Conservation (phyloP, 2,113 vertebrate genomes). For the Petrocephalus microphthalmus region DNA sequence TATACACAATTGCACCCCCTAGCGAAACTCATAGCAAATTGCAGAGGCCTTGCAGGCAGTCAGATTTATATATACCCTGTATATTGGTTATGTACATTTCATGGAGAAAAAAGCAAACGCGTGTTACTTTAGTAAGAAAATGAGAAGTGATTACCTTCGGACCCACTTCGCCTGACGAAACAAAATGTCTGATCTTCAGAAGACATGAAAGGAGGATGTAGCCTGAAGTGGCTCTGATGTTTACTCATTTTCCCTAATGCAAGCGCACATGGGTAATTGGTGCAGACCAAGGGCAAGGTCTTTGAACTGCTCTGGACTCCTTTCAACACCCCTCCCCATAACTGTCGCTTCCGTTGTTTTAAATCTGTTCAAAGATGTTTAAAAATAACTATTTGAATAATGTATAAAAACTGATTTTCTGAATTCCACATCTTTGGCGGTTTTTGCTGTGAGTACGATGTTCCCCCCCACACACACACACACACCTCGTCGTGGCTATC, state of each 20-base stretch:
- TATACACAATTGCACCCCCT: neutral
- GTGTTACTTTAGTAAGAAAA: neutral
- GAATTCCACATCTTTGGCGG: neutral
- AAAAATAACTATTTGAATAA: neutral
- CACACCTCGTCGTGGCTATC: too few species aligned
- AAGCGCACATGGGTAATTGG: neutral
- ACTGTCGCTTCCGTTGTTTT: neutral
- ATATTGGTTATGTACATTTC: neutral
- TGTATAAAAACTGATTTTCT: neutral
- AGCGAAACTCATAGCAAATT: neutral
- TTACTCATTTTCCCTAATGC: neutral
- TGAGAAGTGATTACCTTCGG: neutral
- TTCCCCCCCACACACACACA: too few species aligned
- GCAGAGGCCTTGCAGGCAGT: neutral
- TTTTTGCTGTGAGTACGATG: neutral
- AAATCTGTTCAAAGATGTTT: neutral
- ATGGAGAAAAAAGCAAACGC: neutral
- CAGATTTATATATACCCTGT: neutral
- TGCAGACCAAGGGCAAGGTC: neutral
- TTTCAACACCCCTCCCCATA: neutral
- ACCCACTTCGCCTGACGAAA: neutral
- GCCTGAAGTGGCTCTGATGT: neutral
- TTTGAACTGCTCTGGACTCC: slow-evolving; percentile 6
- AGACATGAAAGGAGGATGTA: neutral
- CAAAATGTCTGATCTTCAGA: neutral